Base-by-base conservation (phyloP, 2,888 invertebrate species). In the Ormyrus nitidulus region DNA sequence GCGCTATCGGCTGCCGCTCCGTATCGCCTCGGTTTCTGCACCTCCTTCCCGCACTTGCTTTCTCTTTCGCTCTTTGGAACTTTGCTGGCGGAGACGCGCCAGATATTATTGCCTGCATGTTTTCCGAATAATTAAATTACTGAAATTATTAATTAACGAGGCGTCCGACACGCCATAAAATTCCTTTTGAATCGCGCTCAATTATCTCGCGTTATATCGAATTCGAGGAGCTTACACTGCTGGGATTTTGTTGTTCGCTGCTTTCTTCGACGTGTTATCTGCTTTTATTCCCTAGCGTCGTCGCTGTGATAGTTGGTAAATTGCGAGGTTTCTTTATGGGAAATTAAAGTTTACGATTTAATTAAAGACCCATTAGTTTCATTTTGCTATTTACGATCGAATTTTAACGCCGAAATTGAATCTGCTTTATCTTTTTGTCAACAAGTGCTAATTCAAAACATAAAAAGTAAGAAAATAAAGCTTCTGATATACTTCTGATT, bases 61-160 rank as follows among this genome's bases (percentile, higher is more conserved):
- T 53, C 51, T 48, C 46, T 68, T 44, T 48, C 13, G 65, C 66
- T 49, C 58, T 46, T 44, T 48, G 61, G 51, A 62, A 61, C 61
- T 75, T 53, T n/a, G 6, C 64, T 46, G 10, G 1, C 49, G 51
- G 11, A 46, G 19, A 11, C 2, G 19, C 46, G 56, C 19, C 13
- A 8, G 62, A 81, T 82, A 79, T 79, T 75, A 83, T 83, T 81
- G 72, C 69, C 34, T 34, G 53, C 62, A 68, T 44, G 34, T 77
- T 73, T 69, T 61, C 54, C 58, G 73, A 81, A 76, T 81, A 74
- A 81, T 79, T 72, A 69, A 77, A 79, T 77, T 68, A 65, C 69
- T 61, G 48, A 44, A 77, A 77, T 81, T 77, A 77, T 79, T 77
- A 72, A 81, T 77, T 77, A 77, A 71, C 79, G 68, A 61, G 77